Conservation (phyloP, 2,113 vertebrate genomes). For the Anhinga anhinga region DNA sequence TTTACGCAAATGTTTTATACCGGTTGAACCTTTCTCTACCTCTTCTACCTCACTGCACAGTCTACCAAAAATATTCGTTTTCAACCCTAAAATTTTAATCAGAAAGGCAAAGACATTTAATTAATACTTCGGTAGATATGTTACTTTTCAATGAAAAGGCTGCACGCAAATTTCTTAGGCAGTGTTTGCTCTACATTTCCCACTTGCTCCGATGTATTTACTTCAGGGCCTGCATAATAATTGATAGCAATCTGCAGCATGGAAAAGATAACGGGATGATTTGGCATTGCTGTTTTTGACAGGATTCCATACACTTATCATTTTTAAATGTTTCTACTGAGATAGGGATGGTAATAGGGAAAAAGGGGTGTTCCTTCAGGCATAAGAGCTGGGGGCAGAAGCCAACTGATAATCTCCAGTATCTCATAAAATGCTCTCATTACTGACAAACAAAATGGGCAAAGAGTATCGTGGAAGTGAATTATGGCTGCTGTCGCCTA, state of each 20-base stretch:
- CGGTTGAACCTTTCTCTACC: neutral
- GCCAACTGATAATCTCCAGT: neutral
- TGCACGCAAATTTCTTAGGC: neutral
- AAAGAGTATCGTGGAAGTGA: slow-evolving; percentile 24
- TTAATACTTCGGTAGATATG: neutral
- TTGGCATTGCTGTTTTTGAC: neutral
- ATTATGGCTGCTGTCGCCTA: slow-evolving; percentile 25
- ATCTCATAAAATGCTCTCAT: slow-evolving; percentile 8
- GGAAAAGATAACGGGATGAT: neutral
- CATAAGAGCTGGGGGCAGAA: neutral
- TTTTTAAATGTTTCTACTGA: neutral
- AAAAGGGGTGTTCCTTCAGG: neutral
- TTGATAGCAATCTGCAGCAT: neutral
- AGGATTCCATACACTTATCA: neutral
- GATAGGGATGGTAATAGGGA: neutral
- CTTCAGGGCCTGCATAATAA: neutral
- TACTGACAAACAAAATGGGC: slow-evolving; percentile 1
- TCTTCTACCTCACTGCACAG: neutral
- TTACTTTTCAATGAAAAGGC: neutral
- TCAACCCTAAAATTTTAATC: neutral
- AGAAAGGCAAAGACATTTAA: neutral
- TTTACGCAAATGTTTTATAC: neutral
- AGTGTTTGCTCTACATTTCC: neutral
- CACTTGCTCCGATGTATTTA: neutral
- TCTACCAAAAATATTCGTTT: neutral